phyloP scores from a whole-genome alignment of 1,140 invertebrate genomes.

The Neodiprion fabricii region DNA sequence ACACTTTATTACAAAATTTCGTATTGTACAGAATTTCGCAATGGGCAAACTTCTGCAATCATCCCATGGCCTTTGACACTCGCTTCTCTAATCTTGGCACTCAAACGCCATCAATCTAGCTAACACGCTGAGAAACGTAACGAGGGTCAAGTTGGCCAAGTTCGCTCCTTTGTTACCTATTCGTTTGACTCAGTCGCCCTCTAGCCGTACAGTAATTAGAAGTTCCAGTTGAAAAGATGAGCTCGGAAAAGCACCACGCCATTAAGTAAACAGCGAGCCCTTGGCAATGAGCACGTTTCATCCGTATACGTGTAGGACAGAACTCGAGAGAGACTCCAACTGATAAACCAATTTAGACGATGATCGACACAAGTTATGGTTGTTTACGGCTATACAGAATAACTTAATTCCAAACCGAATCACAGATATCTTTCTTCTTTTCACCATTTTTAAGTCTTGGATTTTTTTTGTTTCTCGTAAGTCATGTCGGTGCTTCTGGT shows the following conservation, averaged over 20 bases:
- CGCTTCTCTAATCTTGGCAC: background rate
- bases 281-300: too few relatives aligned
- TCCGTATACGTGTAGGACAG: too few relatives aligned
- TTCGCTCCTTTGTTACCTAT: background rate
- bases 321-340: too few relatives aligned
- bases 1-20: too few relatives aligned
- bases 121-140: background rate
- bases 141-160: background rate
- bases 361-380: too few relatives aligned
- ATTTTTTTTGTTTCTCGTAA: too few relatives aligned
- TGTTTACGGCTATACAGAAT: too few relatives aligned
- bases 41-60: background rate
- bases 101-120: background rate
- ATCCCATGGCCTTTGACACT: background rate
- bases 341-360: too few relatives aligned
- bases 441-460: too few relatives aligned
- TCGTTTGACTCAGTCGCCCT: background rate
- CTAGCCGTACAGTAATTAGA: background rate
- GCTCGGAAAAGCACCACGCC: background rate
- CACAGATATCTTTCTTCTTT: too few relatives aligned
- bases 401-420: too few relatives aligned
- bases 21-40: background rate
- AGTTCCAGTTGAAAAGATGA: background rate
- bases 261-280: background rate
- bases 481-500: too few relatives aligned